A percentile compares a stretch with the other conserved stretches of the same genome.
Conservation (phyloP, 2,797 vertebrate genomes). For the Amphiprion clarkii region DNA sequence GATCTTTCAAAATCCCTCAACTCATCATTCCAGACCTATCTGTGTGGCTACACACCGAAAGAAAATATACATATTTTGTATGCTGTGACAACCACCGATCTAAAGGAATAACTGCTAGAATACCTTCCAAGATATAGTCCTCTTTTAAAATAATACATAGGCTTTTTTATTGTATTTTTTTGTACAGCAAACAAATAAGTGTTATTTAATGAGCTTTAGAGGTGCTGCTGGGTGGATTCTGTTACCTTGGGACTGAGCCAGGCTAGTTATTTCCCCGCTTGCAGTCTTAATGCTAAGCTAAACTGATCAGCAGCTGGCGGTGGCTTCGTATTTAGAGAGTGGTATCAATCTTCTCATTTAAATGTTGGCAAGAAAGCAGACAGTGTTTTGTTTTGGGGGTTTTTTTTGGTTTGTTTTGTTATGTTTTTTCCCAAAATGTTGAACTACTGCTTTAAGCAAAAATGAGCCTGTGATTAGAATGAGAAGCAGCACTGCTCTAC, state of each 20-base stretch:
- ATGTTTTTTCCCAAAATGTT: neutral
- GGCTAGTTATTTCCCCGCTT: neutral
- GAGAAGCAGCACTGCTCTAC: neutral
- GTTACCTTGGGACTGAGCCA: conserved; percentile 13
- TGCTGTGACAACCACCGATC: neutral
- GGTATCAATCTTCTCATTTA: conserved; percentile 17
- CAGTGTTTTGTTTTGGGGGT: no score
- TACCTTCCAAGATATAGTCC: neutral
- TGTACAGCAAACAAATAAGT: conserved; percentile 10
- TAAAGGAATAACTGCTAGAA: neutral
- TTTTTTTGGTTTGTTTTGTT: no score
- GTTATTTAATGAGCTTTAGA: conserved; percentile 2
- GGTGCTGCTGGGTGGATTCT: neutral
- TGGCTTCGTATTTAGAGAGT: conserved; percentile 2
- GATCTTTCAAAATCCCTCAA: neutral
- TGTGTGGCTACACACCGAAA: neutral
- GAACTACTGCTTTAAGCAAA: conserved; percentile 14
- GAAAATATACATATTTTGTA: neutral
- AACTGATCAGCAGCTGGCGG: conserved; percentile 4
- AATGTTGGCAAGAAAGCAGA: conserved; percentile 12
- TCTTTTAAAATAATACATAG: neutral
- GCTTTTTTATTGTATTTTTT: neutral
- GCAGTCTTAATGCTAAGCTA: conserved; percentile 8
- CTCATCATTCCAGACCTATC: neutral
- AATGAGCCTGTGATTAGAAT: neutral